These are phyloP conservation scores for Maccullochella peelii DNA, from an alignment of 2,113 vertebrate genomes.

Conservation along the genomic window DNA sequence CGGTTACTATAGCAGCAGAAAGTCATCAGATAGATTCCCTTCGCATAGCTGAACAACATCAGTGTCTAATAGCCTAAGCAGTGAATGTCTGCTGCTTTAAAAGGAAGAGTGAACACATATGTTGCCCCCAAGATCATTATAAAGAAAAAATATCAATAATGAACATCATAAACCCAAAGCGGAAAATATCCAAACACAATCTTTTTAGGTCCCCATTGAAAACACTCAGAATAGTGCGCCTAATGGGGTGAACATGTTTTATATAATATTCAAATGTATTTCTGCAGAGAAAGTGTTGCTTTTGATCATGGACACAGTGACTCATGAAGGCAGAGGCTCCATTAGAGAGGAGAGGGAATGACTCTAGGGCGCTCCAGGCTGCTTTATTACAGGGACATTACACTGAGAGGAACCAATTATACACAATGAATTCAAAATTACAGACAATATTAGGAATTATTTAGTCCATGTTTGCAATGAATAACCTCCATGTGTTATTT, in stretches of 20 bases:
- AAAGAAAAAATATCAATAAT: slow-evolving; percentile 29
- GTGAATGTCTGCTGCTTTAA: slow-evolving; percentile 25
- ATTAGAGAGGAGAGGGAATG: slow-evolving; percentile 44
- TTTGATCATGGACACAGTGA: slow-evolving; percentile 55
- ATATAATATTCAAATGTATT: slow-evolving; percentile 32
- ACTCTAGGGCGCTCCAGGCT: slow-evolving; percentile 12
- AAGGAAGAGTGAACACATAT: slow-evolving; percentile 31
- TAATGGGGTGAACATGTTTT: slow-evolving; percentile 43
- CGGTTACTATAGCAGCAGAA: slow-evolving; percentile 65
- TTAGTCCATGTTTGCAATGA: slow-evolving; percentile 14
- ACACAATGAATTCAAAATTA: slow-evolving; percentile 28
- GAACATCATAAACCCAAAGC: slow-evolving; percentile 42
- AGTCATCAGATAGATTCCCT: slow-evolving; percentile 25
- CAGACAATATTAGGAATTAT: slow-evolving; percentile 6
- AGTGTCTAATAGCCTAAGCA: slow-evolving; percentile 5
- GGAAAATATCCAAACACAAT: slow-evolving; percentile 33
- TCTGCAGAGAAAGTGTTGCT: slow-evolving; percentile 36
- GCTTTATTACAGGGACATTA: slow-evolving; percentile 48
- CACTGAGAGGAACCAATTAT: slow-evolving; percentile 29
- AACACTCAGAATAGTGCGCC: slow-evolving; percentile 10
- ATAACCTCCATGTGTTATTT: neutral
- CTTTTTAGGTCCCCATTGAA: slow-evolving; percentile 36
- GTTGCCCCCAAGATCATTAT: slow-evolving; percentile 34
- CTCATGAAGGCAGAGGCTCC: slow-evolving; percentile 37
- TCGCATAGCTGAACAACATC: slow-evolving; percentile 9